A percentile compares a stretch with the other conserved stretches of the same genome.
These are phyloP conservation scores for Pelagia noctiluca DNA, from an alignment of 30 jellyfish, hydroid and myxozoan genomes.

Conservation along the genomic window DNA sequence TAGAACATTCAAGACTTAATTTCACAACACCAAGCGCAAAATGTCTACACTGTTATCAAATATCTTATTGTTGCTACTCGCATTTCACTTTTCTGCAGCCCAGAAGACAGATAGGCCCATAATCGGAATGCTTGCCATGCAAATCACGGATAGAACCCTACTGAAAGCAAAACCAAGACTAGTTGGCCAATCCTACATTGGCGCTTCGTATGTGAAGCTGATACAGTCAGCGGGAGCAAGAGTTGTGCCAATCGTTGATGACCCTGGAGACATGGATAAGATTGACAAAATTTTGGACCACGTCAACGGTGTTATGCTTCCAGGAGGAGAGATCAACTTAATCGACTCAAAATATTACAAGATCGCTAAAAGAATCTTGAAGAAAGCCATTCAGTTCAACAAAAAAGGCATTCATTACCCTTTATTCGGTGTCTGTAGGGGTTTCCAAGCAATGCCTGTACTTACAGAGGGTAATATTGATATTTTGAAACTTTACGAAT, in stretches of 20 bases:
- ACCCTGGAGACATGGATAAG: conserved; percentile 24
- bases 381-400: conserved; percentile 53
- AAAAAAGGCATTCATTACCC: conserved; percentile 61
- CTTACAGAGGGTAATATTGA: conserved; percentile 28
- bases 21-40: too few relatives aligned
- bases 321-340: conserved; percentile 82
- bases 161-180: conserved; percentile 54
- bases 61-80: not conserved
- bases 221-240: conserved; percentile 91
- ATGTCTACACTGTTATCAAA: not conserved
- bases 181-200: conserved; percentile 73
- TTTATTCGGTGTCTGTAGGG: conserved; percentile 79
- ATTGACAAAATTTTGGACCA: conserved; percentile 16
- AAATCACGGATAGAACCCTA: conserved; percentile 75
- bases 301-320: conserved; percentile 73
- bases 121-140: conserved; percentile 84
- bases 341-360: conserved; percentile 62
- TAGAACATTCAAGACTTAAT: too few relatives aligned
- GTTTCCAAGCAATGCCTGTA: conserved; percentile 82
- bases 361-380: conserved; percentile 47
- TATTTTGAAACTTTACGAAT: conserved; percentile 32
- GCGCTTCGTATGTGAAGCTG: conserved; percentile 91
- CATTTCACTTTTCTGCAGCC: not conserved
- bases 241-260: conserved; percentile 90
- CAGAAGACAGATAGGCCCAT: conserved; percentile 72